Evolutionary conservation across 2,797 vertebrate species (phyloP).

Genomic region (Botia almorhae): DNA sequence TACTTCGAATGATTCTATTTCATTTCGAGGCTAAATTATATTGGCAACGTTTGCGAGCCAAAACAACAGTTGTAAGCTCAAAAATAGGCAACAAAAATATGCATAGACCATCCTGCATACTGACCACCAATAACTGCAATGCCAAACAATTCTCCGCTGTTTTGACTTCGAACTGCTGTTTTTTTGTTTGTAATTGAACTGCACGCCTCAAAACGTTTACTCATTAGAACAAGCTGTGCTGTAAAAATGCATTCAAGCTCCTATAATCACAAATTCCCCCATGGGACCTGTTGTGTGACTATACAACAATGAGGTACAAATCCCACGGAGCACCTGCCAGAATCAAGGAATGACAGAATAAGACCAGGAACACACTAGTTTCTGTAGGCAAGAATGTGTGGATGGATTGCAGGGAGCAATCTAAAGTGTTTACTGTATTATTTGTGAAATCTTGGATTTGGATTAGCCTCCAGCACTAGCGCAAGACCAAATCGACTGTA

Average conservation of each 20-base stretch:
- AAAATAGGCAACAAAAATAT: not conserved
- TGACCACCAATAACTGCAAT: not conserved
- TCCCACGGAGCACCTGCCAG: not conserved
- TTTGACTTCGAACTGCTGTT: not conserved
- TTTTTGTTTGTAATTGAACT: not conserved
- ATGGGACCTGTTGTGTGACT: conserved; percentile 16
- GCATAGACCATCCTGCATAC: not conserved
- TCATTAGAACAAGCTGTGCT: conserved; percentile 3
- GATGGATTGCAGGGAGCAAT: conserved; percentile 4
- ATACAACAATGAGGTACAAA: not conserved
- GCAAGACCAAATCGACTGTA: conserved; percentile 8
- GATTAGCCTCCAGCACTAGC: conserved; percentile 29
- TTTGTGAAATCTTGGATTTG: conserved; percentile 42
- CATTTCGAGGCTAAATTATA: not conserved
- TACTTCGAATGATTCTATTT: not conserved
- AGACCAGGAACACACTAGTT: not conserved
- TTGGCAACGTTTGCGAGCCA: not conserved
- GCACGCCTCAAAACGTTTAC: conserved; percentile 22
- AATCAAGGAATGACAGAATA: conserved; percentile 3
- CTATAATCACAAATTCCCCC: conserved; percentile 12
- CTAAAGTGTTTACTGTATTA: conserved; percentile 34
- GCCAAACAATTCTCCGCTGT: not conserved
- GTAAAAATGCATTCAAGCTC: conserved; percentile 17
- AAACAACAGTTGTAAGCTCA: not conserved
- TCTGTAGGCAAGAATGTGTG: not conserved